These are phyloP conservation scores for Felis catus DNA, from an alignment of 2,113 vertebrate species.

Conservation along the genomic window F.catus_Fca126_mat1.0 CM031416.1:83824501-83825000, in stretches of 20 bases:
- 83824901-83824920: not conserved
- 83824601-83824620: not conserved
- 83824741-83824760: not conserved
- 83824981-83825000: not conserved
- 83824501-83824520: not conserved
- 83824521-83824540: not conserved
- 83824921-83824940: not conserved
- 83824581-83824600: not conserved
- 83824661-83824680: not conserved
- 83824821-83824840: not conserved
- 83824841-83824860: not conserved
- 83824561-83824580: not conserved
- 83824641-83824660: not conserved
- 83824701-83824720: not conserved
- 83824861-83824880: not conserved
- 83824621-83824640: not conserved
- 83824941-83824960: not conserved
- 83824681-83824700: not conserved
- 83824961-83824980: not conserved
- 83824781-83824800: not conserved
- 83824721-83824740: not conserved
- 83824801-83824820: conserved; percentile 11
- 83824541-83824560: not conserved
- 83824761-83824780: not conserved
- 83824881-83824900: not conserved